Evolutionary conservation across 2,888 invertebrate species (phyloP).

Genomic region (Galeruca laticollis): DNA sequence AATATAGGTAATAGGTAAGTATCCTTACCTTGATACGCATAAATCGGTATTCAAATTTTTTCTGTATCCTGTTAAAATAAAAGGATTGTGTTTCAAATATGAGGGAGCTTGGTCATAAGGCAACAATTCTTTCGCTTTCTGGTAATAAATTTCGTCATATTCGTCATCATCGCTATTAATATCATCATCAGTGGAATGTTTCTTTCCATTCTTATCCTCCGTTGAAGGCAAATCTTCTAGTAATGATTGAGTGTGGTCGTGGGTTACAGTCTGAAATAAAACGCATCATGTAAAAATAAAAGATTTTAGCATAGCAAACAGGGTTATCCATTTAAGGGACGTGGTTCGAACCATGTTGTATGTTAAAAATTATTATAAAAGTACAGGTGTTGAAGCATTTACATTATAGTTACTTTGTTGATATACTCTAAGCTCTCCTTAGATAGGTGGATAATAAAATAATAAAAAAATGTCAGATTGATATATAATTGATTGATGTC

Average conservation of each 20-base stretch:
- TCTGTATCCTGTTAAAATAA: slow-evolving; percentile 86
- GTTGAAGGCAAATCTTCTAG: slow-evolving; percentile 48
- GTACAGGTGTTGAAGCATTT: too few species aligned
- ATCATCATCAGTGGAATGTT: slow-evolving; percentile 15
- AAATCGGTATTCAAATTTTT: slow-evolving; percentile 84
- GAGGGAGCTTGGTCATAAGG: slow-evolving; percentile 76
- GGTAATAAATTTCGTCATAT: slow-evolving; percentile 51
- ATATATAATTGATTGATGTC: too few species aligned
- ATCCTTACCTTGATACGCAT: slow-evolving; percentile 89
- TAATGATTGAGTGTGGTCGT: slow-evolving; percentile 53
- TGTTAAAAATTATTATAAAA: too few species aligned
- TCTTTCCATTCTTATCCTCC: slow-evolving; percentile 25
- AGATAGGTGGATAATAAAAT: too few species aligned
- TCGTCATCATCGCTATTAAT: slow-evolving; percentile 34
- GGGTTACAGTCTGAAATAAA: slow-evolving; percentile 37
- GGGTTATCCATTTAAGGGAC: too few species aligned
- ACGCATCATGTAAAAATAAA: slow-evolving; percentile 1
- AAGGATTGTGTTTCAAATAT: slow-evolving; percentile 89
- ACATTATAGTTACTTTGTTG: too few species aligned
- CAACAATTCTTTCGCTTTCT: slow-evolving; percentile 60
- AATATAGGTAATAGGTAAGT: slow-evolving; percentile 14
- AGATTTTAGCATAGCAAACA: too few species aligned
- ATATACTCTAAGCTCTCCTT: too few species aligned
- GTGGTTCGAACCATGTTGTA: too few species aligned
- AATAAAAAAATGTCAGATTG: too few species aligned